Percentiles rank a stretch among this genome's conserved stretches.
Evolutionary conservation across 2,888 invertebrate species (phyloP).

Genomic region (Rambutsinella grinnellia): DNA sequence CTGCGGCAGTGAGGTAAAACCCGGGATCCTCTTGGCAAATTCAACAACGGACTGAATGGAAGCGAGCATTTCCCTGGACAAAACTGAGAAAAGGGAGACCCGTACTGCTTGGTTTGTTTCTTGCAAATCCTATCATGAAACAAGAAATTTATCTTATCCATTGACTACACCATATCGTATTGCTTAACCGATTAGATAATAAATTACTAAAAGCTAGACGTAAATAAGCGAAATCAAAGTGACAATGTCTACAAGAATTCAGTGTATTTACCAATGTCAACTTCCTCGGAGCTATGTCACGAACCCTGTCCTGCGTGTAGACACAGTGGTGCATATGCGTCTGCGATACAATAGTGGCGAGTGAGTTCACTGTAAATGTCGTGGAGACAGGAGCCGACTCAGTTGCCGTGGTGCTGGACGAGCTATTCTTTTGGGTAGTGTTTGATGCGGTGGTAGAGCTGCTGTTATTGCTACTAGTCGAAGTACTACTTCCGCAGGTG

Average conservation of each 20-base stretch:
- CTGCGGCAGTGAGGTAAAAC: conserved; percentile 90
- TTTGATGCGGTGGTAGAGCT: conserved; percentile 12
- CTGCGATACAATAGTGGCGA: conserved; percentile 66
- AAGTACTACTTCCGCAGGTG: conserved; percentile 56
- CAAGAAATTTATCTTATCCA: not conserved
- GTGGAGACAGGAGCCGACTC: conserved; percentile 77
- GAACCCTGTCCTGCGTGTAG: conserved; percentile 82
- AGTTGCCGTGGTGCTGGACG: conserved; percentile 64
- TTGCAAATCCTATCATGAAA: conserved; percentile 59
- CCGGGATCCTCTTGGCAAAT: conserved; percentile 93
- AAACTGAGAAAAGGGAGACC: conserved; percentile 89
- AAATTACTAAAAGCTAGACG: not conserved
- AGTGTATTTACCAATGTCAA: conserved; percentile 57
- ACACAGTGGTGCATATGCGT: conserved; percentile 91
- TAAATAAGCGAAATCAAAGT: conserved; percentile 9
- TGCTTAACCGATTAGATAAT: no score
- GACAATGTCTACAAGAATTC: conserved; percentile 3
- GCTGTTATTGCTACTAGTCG: conserved; percentile 65
- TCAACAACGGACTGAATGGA: conserved; percentile 95
- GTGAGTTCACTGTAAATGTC: conserved; percentile 57
- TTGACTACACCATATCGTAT: no score
- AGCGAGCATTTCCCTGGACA: conserved; percentile 88
- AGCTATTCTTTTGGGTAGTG: conserved; percentile 25
- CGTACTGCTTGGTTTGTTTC: conserved; percentile 79
- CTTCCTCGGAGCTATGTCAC: conserved; percentile 65